Conservation (phyloP, 2,113 vertebrate genomes). For the Platichthys flesus region DNA sequence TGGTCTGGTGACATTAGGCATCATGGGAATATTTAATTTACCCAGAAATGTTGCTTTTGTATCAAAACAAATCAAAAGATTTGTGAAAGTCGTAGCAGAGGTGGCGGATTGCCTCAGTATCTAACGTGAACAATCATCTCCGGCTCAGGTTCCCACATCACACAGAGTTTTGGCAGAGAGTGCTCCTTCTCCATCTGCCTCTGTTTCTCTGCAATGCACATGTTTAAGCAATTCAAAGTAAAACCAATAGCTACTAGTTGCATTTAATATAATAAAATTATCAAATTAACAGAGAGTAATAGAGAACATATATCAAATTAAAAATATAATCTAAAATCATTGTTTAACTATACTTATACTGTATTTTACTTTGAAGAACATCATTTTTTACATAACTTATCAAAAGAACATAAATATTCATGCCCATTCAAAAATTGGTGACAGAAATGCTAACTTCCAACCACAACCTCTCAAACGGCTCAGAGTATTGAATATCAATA, state of each 20-base stretch:
- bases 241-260: not conserved
- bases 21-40: constrained; percentile 2
- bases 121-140: constrained; percentile 9
- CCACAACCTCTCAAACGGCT: not conserved
- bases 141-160: not conserved
- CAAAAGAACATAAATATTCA: not conserved
- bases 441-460: no score
- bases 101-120: not conserved
- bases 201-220: not conserved
- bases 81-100: constrained; percentile 4
- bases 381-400: no score
- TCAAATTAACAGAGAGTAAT: not conserved
- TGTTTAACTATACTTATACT: not conserved
- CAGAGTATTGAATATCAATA: no score
- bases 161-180: not conserved
- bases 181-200: not conserved
- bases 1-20: not conserved
- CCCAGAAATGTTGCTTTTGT: not conserved
- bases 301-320: no score
- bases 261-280: not conserved
- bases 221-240: not conserved
- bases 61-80: not conserved
- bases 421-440: not conserved
- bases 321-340: not conserved
- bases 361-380: not conserved